These are phyloP conservation scores for Drosophila buzzatii DNA, from an alignment of 2,888 invertebrate genomes.

Conservation along the genomic window DNA sequence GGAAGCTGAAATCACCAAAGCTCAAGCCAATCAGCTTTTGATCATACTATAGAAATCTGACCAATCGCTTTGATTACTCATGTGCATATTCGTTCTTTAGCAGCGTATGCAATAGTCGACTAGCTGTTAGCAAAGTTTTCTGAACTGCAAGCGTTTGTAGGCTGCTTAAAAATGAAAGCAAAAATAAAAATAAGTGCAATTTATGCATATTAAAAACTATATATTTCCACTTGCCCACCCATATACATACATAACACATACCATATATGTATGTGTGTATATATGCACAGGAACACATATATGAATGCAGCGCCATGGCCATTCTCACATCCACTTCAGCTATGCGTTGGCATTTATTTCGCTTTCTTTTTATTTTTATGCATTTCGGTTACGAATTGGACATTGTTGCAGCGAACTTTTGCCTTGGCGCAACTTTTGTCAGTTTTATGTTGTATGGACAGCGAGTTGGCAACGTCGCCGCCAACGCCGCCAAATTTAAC, in stretches of 20 bases:
- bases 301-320: slow-evolving; percentile 3
- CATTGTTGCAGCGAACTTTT: slow-evolving; percentile 59
- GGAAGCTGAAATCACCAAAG: too few species aligned
- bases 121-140: not conserved
- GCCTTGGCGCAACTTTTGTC: slow-evolving; percentile 67
- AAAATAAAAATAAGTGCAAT: slow-evolving; percentile 62
- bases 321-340: slow-evolving; percentile 28
- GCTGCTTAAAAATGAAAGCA: slow-evolving; percentile 40
- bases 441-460: slow-evolving; percentile 54
- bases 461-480: slow-evolving; percentile 36
- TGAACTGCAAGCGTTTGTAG: slow-evolving; percentile 12
- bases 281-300: not conserved
- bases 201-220: slow-evolving; percentile 74
- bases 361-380: slow-evolving; percentile 11
- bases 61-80: too few species aligned
- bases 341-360: slow-evolving; percentile 43
- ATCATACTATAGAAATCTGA: too few species aligned
- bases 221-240: slow-evolving; percentile 43
- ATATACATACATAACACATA: not conserved
- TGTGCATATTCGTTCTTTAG: not conserved
- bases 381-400: slow-evolving; percentile 39
- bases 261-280: too few species aligned
- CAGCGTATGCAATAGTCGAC: slow-evolving; percentile 14
- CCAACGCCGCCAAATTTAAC: slow-evolving; percentile 63
- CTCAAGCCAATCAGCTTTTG: too few species aligned